Conservation (phyloP, 1,140 invertebrate genomes). For the Ceratosolen solmsi region DNA sequence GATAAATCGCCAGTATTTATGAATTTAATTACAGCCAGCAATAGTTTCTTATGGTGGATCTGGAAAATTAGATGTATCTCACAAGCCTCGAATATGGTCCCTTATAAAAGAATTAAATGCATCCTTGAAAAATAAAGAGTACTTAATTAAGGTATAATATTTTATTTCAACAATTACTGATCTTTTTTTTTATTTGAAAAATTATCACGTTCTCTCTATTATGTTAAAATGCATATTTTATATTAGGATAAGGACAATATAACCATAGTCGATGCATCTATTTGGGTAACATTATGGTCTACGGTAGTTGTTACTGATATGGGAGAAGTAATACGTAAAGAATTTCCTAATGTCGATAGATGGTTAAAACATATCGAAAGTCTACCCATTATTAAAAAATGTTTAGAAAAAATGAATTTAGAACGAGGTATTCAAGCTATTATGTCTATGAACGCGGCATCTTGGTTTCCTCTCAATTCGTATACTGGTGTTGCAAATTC, state of each 20-base stretch:
- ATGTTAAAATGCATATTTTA: conserved; percentile 65
- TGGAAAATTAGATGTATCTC: conserved; percentile 59
- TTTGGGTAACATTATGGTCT: conserved; percentile 80
- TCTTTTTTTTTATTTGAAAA: neutral
- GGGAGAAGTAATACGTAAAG: conserved; percentile 68
- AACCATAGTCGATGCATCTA: conserved; percentile 77
- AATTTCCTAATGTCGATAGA: conserved; percentile 68
- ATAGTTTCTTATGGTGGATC: conserved; percentile 62
- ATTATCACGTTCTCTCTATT: neutral
- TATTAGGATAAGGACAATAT: conserved; percentile 66
- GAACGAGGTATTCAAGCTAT: conserved; percentile 64
- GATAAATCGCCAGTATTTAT: conserved; percentile 20
- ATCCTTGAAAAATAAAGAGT: conserved; percentile 64
- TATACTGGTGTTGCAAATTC: conserved; percentile 64
- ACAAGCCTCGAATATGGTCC: conserved; percentile 64
- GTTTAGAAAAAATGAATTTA: conserved; percentile 61
- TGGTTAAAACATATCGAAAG: conserved; percentile 75
- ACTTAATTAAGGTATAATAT: conserved; percentile 67
- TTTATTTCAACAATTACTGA: conserved; percentile 30
- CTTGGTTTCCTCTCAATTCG: conserved; percentile 67
- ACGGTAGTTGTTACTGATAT: conserved; percentile 70
- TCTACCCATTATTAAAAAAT: conserved; percentile 70
- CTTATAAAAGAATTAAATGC: conserved; percentile 64
- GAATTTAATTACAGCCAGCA: conserved; percentile 62
- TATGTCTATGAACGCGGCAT: conserved; percentile 60